Evolutionary conservation across 2,113 vertebrate species (phyloP).

Genomic region (Cyanoliseus patagonus): DNA sequence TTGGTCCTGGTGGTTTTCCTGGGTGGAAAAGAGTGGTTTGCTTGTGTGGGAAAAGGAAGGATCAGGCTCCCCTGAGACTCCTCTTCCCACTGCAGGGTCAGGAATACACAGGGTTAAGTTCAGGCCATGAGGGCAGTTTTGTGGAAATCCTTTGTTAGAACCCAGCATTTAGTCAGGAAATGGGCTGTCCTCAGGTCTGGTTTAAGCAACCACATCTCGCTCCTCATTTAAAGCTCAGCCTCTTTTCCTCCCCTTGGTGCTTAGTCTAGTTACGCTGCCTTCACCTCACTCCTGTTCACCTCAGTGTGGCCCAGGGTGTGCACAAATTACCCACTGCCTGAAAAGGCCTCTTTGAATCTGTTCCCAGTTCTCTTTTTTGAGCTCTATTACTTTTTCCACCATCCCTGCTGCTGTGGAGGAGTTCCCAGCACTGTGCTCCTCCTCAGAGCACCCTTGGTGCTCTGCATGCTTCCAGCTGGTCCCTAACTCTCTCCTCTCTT

Average conservation of each 20-base stretch:
- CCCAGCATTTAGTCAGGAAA: background rate
- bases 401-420: background rate
- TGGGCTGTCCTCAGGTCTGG: background rate
- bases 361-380: background rate
- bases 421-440: background rate
- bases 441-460: background rate
- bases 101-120: background rate
- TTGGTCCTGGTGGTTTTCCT: background rate
- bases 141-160: slow-evolving; percentile 21
- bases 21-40: background rate
- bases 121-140: background rate
- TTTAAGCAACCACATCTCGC: background rate
- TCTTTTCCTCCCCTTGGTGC: background rate
- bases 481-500: background rate
- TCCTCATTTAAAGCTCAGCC: background rate
- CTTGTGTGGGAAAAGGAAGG: background rate
- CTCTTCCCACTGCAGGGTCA: background rate
- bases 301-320: background rate
- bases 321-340: background rate
- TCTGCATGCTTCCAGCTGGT: background rate
- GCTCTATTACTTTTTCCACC: background rate
- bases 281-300: background rate
- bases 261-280: background rate
- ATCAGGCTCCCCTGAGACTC: background rate
- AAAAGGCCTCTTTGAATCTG: background rate